These are phyloP conservation scores for Micronycteris hirsuta DNA, from an alignment of 2,113 vertebrate genomes.

Conservation along the genomic window DNA sequence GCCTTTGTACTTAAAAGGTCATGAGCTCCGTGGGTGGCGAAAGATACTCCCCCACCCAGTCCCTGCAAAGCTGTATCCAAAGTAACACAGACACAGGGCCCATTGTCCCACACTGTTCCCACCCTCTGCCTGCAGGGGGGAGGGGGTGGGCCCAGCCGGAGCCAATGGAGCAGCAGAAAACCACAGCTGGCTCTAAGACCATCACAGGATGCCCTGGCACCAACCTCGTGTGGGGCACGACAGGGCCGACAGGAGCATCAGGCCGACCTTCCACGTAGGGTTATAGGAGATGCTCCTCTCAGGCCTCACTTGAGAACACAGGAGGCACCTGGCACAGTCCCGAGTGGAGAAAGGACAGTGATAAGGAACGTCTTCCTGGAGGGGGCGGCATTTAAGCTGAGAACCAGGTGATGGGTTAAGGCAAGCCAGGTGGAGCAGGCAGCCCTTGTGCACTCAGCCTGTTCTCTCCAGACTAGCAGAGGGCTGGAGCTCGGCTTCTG, in stretches of 20 bases:
- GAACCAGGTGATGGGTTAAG: neutral
- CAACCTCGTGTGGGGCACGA: neutral
- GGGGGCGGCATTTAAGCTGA: neutral
- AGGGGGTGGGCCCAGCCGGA: neutral
- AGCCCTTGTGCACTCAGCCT: neutral
- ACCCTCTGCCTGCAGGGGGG: neutral
- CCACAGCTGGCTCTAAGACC: neutral
- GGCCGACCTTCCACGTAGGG: neutral
- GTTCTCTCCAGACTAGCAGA: neutral
- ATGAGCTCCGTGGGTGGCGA: conserved; percentile 37
- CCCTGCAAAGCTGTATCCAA: conserved; percentile 19
- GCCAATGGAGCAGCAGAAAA: conserved; percentile 6
- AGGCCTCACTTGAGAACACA: neutral
- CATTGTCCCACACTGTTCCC: conserved; percentile 55
- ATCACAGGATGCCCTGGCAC: neutral
- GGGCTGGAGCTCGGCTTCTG: neutral
- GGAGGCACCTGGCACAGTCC: neutral
- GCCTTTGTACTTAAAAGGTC: conserved; percentile 65
- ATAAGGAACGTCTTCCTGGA: neutral
- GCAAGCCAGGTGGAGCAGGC: neutral
- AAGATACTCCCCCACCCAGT: conserved; percentile 50
- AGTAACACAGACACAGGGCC: conserved; percentile 58
- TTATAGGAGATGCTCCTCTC: neutral
- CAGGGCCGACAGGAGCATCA: neutral
- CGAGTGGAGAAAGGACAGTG: neutral